Evolutionary conservation across 2,113 vertebrate genomes (phyloP).

Genomic region (Campylomormyrus tamandua): DNA sequence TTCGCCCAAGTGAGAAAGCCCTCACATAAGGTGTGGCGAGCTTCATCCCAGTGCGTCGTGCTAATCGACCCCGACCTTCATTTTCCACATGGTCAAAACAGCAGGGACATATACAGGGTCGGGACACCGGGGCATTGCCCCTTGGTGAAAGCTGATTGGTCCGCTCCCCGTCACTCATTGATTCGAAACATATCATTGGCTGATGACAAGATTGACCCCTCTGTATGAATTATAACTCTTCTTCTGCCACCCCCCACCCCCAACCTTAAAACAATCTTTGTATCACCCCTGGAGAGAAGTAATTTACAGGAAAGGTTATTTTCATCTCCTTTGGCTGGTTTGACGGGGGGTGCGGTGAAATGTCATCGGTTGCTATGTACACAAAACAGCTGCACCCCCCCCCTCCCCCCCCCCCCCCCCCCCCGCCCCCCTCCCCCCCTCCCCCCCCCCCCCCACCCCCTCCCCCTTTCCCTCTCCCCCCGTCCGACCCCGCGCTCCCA

Average conservation of each 20-base stretch:
- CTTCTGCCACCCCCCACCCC: background rate
- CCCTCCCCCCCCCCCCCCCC: too few species aligned
- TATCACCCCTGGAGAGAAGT: conserved; percentile 29
- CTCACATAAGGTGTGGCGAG: background rate
- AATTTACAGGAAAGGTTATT: conserved; percentile 39
- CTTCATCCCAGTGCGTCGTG: background rate
- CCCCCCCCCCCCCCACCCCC: too few species aligned
- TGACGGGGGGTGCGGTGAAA: conserved; percentile 12
- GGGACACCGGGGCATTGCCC: background rate
- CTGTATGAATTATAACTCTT: background rate
- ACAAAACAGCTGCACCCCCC: background rate
- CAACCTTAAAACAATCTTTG: background rate
- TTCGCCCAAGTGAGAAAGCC: background rate
- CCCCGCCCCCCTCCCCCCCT: too few species aligned
- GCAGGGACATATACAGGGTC: background rate
- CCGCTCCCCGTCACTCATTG: background rate
- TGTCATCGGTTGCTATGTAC: background rate
- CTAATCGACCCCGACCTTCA: background rate
- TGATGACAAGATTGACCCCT: background rate
- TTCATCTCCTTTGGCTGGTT: conserved; percentile 29
- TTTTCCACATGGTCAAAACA: background rate
- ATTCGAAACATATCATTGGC: background rate
- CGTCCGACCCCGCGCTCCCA: too few species aligned
- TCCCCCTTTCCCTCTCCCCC: too few species aligned
- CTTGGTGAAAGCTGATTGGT: background rate